Percentiles rank a stretch among this genome's conserved stretches.
These are phyloP conservation scores for Leptothorax acervorum DNA, from an alignment of 2,888 invertebrate species.

Conservation along the genomic window DNA sequence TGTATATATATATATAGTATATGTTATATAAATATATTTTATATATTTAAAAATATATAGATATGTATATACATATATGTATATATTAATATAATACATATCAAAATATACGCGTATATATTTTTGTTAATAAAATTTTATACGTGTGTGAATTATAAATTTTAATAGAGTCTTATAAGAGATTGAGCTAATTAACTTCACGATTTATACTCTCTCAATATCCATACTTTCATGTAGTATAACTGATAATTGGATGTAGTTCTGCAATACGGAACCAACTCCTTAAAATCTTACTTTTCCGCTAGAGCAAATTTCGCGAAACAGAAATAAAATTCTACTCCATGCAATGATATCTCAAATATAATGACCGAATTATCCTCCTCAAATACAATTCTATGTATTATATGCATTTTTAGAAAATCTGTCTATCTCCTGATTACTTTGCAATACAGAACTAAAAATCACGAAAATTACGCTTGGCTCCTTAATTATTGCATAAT, in stretches of 20 bases:
- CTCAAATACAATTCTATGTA: no score
- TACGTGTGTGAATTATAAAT: background rate
- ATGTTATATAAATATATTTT: background rate
- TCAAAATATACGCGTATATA: background rate
- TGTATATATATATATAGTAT: background rate
- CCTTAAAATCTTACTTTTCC: no score
- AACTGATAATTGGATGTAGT: background rate
- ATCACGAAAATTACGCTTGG: no score
- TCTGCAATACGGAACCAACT: no score
- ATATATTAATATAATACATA: background rate
- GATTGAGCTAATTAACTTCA: background rate
- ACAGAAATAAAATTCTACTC: no score
- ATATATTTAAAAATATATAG: background rate
- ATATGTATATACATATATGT: background rate
- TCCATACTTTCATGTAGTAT: background rate
- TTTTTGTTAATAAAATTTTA: background rate
- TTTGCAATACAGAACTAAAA: no score
- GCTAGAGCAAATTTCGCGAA: no score
- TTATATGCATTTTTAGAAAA: background rate
- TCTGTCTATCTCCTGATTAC: no score
- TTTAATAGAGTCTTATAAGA: background rate
- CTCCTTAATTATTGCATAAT: no score
- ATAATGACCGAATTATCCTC: no score
- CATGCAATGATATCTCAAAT: no score
- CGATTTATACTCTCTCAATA: constrained; percentile 5